Percentiles rank a stretch among this genome's conserved stretches.
Conservation (phyloP, 1,140 invertebrate species). For the Apis florea region DNA sequence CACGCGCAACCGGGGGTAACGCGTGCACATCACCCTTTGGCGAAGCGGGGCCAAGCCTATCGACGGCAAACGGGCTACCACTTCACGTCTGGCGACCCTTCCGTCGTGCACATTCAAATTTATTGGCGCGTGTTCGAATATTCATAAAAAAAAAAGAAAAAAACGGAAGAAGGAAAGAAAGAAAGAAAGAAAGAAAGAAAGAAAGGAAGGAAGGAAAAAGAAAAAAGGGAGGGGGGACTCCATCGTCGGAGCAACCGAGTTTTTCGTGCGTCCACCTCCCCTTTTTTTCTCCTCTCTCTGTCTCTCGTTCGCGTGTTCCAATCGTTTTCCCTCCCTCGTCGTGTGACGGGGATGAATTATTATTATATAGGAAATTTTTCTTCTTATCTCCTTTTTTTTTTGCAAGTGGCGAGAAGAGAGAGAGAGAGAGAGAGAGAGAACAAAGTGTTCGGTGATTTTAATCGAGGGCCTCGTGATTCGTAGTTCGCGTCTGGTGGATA, state of each 20-base stretch:
- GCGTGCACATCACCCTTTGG: conserved; percentile 52
- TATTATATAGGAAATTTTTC: conserved; percentile 52
- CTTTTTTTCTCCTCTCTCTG: background rate
- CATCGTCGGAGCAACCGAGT: conserved; percentile 49
- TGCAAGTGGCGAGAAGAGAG: too few relatives aligned
- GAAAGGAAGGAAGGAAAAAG: too few relatives aligned
- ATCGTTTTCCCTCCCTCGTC: background rate
- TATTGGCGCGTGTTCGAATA: conserved; percentile 80
- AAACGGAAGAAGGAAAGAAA: fast-evolving
- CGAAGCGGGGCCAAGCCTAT: conserved; percentile 61
- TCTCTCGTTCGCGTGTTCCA: background rate
- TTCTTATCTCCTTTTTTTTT: background rate
- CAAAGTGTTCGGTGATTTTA: too few relatives aligned
- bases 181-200: too few relatives aligned
- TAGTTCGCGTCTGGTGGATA: too few relatives aligned
- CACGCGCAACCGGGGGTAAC: conserved; percentile 28
- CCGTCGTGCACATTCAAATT: conserved; percentile 78
- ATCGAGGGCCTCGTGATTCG: too few relatives aligned
- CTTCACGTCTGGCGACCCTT: conserved; percentile 77
- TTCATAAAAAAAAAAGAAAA: conserved; percentile 72
- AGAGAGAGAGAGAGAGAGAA: too few relatives aligned
- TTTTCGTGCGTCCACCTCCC: conserved; percentile 32
- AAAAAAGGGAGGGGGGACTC: conserved; percentile 39
- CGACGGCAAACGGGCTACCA: conserved; percentile 72
- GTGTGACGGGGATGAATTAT: conserved; percentile 57